Evolutionary conservation across 2,113 vertebrate genomes (phyloP).

Genomic region (Siniperca chuatsi): DNA sequence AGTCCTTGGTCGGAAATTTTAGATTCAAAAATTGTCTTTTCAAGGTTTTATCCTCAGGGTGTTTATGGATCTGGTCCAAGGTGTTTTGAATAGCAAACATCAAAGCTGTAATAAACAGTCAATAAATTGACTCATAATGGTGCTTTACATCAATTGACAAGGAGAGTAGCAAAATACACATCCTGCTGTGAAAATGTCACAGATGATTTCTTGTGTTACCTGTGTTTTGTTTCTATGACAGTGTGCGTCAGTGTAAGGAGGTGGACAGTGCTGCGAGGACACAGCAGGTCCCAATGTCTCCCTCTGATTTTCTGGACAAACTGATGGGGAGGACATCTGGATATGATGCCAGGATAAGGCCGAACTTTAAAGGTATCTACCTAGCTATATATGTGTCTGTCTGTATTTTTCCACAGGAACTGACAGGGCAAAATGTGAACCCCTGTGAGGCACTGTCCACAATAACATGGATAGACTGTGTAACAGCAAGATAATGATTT

Average conservation of each 20-base stretch:
- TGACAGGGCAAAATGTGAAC: background rate
- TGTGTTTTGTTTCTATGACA: slow-evolving; percentile 73
- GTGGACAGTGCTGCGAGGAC: slow-evolving; percentile 88
- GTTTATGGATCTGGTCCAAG: background rate
- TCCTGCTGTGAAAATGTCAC: background rate
- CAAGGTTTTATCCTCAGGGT: background rate
- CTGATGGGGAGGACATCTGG: slow-evolving; percentile 98
- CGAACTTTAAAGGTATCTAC: slow-evolving; percentile 96
- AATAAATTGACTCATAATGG: background rate
- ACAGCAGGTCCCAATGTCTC: slow-evolving; percentile 90
- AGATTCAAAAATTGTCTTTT: background rate
- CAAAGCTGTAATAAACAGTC: background rate
- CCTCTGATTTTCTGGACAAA: slow-evolving; percentile 98
- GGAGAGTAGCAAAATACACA: background rate
- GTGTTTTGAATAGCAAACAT: background rate
- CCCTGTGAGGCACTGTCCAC: background rate
- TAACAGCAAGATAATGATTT: background rate
- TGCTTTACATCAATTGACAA: background rate
- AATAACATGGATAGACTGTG: background rate
- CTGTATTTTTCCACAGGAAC: background rate
- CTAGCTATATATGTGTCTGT: background rate
- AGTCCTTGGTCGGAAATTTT: background rate
- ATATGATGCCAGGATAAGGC: slow-evolving; percentile 97
- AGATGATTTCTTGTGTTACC: background rate
- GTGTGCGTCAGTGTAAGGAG: slow-evolving; percentile 92